Conservation (phyloP, 23 tunicate genomes). For the Botrylloides violaceus region DNA sequence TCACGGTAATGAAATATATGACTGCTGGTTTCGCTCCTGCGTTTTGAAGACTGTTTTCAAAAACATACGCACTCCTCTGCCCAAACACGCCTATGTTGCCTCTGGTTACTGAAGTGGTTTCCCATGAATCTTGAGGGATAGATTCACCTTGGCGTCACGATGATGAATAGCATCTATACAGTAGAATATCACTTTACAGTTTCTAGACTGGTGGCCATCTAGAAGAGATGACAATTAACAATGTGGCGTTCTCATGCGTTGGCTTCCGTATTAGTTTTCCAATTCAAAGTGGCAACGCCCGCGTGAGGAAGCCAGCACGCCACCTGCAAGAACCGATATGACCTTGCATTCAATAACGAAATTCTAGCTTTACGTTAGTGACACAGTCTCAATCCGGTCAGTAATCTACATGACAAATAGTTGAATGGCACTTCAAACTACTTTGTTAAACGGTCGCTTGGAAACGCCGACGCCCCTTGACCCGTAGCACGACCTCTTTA, state of each 20-base stretch:
- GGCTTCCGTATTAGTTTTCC: too few relatives aligned
- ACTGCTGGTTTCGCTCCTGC: not conserved
- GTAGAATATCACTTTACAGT: too few relatives aligned
- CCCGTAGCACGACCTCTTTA: not conserved
- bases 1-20: not conserved
- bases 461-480: not conserved
- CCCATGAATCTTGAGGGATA: too few relatives aligned
- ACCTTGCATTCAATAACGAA: not conserved
- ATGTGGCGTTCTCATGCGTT: too few relatives aligned
- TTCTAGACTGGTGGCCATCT: too few relatives aligned
- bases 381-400: not conserved
- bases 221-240: too few relatives aligned
- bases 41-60: not conserved
- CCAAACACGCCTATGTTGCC: too few relatives aligned
- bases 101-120: too few relatives aligned
- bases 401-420: not conserved
- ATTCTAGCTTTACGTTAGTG: not conserved
- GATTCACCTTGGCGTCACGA: too few relatives aligned
- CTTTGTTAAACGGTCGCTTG: conserved; percentile 3
- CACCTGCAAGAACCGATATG: not conserved
- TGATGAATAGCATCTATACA: too few relatives aligned
- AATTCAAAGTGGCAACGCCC: too few relatives aligned
- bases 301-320: too few relatives aligned
- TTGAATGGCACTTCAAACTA: not conserved
- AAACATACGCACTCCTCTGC: not conserved